phyloP scores from a whole-genome alignment of 2,113 vertebrate species.

The Corythoichthys haematopterus region DNA sequence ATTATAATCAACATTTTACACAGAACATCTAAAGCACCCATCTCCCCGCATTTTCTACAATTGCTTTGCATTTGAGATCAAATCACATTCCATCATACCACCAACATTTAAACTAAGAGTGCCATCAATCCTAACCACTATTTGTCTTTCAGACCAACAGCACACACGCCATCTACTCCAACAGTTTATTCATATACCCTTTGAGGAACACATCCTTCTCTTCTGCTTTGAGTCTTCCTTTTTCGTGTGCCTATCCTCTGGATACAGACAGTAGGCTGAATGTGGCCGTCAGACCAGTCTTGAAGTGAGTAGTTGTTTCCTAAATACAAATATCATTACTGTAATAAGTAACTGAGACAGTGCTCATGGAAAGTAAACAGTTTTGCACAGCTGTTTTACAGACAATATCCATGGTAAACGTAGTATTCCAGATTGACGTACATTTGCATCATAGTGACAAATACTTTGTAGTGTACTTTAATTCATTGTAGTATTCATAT shows the following conservation, averaged over 20 bases:
- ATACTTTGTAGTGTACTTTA: too few relatives aligned
- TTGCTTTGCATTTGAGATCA: neutral
- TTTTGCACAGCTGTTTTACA: neutral
- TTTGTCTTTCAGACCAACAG: conserved; percentile 37
- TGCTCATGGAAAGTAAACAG: neutral
- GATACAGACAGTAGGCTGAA: conserved; percentile 23
- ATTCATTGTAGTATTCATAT: too few relatives aligned
- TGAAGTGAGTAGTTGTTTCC: conserved; percentile 32
- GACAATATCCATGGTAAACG: neutral
- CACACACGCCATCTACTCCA: conserved; percentile 39
- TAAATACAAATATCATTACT: neutral
- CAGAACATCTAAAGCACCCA: neutral
- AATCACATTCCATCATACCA: neutral
- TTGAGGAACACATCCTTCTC: conserved; percentile 10
- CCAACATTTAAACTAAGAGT: neutral
- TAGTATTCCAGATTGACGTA: neutral
- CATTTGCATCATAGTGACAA: neutral
- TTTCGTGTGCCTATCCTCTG: conserved; percentile 38
- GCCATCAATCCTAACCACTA: neutral
- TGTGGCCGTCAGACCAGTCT: conserved; percentile 32
- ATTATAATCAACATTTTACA: neutral
- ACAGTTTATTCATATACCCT: conserved; percentile 55
- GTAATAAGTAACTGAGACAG: neutral
- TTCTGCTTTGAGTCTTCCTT: conserved; percentile 37
- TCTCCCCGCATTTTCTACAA: neutral